Evolutionary conservation across 2,113 vertebrate genomes (phyloP).

Genomic region (Salvelinus fontinalis): DNA sequence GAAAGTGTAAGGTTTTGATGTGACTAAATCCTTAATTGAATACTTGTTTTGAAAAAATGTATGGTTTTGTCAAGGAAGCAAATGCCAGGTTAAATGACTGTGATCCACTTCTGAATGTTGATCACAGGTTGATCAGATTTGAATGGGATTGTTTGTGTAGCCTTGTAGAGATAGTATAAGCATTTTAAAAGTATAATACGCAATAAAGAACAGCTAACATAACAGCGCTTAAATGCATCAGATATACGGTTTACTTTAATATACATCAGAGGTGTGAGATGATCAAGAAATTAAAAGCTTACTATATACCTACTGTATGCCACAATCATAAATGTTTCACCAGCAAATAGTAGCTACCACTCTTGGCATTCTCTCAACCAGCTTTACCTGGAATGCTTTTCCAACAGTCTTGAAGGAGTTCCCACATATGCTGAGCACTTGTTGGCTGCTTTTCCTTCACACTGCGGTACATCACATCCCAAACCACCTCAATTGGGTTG

Average conservation of each 20-base stretch:
- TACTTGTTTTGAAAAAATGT: background rate
- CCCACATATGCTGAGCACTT: too few species aligned
- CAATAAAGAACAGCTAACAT: background rate
- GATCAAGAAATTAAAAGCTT: background rate
- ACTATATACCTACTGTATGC: background rate
- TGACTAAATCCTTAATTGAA: background rate
- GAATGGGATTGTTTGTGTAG: background rate
- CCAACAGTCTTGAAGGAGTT: too few species aligned
- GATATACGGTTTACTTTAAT: background rate
- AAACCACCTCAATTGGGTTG: too few species aligned
- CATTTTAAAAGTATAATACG: background rate
- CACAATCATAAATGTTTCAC: conserved; percentile 6
- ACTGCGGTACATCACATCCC: too few species aligned
- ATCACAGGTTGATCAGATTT: background rate
- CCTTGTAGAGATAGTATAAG: background rate
- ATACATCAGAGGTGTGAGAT: background rate
- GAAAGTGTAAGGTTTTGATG: background rate
- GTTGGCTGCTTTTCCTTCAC: too few species aligned
- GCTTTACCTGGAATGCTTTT: too few species aligned
- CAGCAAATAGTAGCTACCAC: conserved; percentile 20
- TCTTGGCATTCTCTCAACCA: too few species aligned
- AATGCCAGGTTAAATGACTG: conserved; percentile 1
- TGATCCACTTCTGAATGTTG: conserved; percentile 12
- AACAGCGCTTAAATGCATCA: background rate
- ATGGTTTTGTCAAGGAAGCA: conserved; percentile 8